A percentile compares a stretch with the other conserved stretches of the same genome.
These are phyloP conservation scores for Podilymbus podiceps DNA, from an alignment of 2,113 vertebrate species.

Conservation along the genomic window DNA sequence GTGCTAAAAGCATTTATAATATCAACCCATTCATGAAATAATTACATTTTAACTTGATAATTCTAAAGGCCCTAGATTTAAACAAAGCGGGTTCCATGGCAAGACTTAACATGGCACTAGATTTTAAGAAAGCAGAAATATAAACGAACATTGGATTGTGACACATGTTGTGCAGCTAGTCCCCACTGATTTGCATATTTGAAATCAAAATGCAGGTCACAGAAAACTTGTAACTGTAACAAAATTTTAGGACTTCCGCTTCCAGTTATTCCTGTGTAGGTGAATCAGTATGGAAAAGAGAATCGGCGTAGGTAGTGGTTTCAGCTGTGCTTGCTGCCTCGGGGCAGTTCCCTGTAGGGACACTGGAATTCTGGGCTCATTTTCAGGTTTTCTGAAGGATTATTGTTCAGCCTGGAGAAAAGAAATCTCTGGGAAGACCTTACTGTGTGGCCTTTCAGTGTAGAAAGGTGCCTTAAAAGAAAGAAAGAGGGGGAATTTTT, in stretches of 20 bases:
- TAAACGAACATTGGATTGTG: fast-evolving
- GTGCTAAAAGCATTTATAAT: not conserved
- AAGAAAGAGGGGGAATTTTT: not conserved
- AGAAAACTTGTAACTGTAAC: not conserved
- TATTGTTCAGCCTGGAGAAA: not conserved
- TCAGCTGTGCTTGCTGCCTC: not conserved
- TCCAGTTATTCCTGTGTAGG: not conserved
- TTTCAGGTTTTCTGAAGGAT: not conserved
- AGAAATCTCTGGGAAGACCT: not conserved
- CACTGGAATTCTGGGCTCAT: not conserved
- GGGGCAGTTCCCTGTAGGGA: not conserved
- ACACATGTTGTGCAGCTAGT: fast-evolving
- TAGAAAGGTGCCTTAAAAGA: not conserved
- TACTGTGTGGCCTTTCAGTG: not conserved
- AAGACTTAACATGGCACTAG: not conserved
- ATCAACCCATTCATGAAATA: not conserved
- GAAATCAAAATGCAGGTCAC: not conserved
- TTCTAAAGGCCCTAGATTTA: not conserved
- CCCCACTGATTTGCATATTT: not conserved
- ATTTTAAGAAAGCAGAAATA: not conserved
- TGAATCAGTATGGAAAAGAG: not conserved
- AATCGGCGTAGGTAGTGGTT: fast-evolving
- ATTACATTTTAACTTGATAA: not conserved
- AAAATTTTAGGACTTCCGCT: not conserved
- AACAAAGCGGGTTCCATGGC: not conserved